Base-by-base conservation (phyloP, 2,113 vertebrate species). In the Neomonachus schauinslandi region DNA sequence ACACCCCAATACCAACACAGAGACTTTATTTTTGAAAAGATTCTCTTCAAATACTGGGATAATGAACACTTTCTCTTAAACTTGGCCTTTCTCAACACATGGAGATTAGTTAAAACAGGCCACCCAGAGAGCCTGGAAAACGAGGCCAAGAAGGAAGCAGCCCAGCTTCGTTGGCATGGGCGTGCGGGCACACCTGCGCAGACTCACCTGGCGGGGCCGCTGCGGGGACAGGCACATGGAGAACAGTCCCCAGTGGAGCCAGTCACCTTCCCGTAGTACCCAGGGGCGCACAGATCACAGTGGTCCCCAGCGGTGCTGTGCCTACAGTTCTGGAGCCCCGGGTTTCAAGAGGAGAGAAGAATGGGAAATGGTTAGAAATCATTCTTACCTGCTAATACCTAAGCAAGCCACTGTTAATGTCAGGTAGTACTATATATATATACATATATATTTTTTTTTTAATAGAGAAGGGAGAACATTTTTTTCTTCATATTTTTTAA, bases 221-320 rank as follows among this genome's bases (percentile, higher is more conserved):
- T 96, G 63, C 98, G 99, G 65, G 99, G 99, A 98, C 99, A 99
- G 86, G 99, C 98, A 96, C 99, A 99, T 0, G 95, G 98, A n/a
- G 99, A 99, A 94, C 99, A 99, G 98, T 99, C 99, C 0, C 77
- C 93, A 63, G 98, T 90, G 2, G 99, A 99, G 67, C 99, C 99
- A 1, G 16, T 98, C 36, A 99, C 99, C 39, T 98, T 99, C 16
- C 99, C 99, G 0, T 99, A 99, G 98, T 99, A 99, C 72, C 99
- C 99, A 0, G 98, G 94, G 61, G 99, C 99, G 97, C 99, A 99
- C 19, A 98, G 28, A 21, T 99, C 96, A 79, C 99, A 99, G 98
- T 98, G 98, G 67, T 98, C 98, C 31, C 99, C 99, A 16, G 97
- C 85, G 13, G 99, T 99, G 98, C 99, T 99, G 97, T 99, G 99